phyloP scores from a whole-genome alignment of 2,113 vertebrate species.

The Tupaia chinensis region DNA sequence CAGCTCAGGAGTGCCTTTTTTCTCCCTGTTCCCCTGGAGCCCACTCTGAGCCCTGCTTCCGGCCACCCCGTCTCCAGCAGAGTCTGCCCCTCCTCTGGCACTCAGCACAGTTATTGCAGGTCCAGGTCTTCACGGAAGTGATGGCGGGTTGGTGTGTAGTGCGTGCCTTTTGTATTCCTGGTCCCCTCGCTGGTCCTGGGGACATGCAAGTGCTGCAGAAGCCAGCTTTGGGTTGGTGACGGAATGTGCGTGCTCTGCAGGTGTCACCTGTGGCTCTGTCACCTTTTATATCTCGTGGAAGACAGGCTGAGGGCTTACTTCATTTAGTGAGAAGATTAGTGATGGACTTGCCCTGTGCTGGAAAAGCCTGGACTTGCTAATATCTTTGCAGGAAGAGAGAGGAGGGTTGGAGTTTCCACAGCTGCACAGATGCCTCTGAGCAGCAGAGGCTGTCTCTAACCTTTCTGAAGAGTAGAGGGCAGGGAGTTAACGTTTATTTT shows the following conservation, averaged over 20 bases:
- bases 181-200: neutral
- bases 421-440: neutral
- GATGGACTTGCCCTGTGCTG: neutral
- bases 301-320: neutral
- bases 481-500: neutral
- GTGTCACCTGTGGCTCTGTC: neutral
- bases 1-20: neutral
- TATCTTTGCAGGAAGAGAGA: neutral
- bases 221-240: neutral
- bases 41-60: too few relatives aligned
- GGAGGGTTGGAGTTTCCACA: neutral
- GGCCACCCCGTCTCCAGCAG: too few relatives aligned
- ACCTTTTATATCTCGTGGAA: neutral
- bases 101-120: rapidly evolving
- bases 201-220: neutral
- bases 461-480: neutral
- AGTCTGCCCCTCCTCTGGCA: neutral
- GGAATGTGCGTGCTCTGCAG: neutral
- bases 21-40: neutral
- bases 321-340: neutral
- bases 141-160: too few relatives aligned
- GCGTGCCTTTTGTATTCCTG: neutral
- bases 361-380: neutral
- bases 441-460: neutral
- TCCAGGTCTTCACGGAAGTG: too few relatives aligned